These are phyloP conservation scores for Oxyteleia sp. DNA, from an alignment of 2,888 invertebrate species.

Conservation along the genomic window DNA sequence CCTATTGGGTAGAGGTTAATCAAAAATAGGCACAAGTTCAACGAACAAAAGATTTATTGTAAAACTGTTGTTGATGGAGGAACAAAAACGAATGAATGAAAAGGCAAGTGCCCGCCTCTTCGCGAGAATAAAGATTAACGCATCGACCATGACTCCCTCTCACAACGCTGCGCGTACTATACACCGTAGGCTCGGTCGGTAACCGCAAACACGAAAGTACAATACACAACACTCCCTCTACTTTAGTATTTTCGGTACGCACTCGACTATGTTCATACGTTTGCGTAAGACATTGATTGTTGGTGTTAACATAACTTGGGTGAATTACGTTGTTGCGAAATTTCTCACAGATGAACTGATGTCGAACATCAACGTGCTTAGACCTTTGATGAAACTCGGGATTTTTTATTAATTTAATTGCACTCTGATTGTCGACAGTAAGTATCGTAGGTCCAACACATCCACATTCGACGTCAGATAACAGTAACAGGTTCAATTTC, in stretches of 20 bases:
- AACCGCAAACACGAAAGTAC: too few species aligned
- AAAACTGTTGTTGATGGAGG: too few species aligned
- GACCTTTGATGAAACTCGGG: background rate
- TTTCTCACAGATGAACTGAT: background rate
- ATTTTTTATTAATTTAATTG: background rate
- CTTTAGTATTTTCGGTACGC: constrained; percentile 2
- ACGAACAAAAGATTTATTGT: too few species aligned
- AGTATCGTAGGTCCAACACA: background rate
- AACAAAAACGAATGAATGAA: too few species aligned
- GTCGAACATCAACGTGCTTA: background rate
- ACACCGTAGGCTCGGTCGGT: too few species aligned
- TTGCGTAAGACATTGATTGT: background rate
- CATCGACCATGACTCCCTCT: too few species aligned
- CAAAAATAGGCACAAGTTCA: background rate
- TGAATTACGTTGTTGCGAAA: background rate
- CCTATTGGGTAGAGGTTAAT: constrained; percentile 13
- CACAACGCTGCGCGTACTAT: too few species aligned
- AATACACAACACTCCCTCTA: constrained; percentile 10
- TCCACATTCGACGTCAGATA: background rate
- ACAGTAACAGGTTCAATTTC: background rate
- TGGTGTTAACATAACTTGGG: constrained; percentile 3
- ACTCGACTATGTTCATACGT: background rate
- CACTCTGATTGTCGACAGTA: background rate
- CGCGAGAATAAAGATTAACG: too few species aligned
- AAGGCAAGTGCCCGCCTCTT: too few species aligned